These are phyloP conservation scores for Sebastes flavidus DNA, from an alignment of 2,797 vertebrate species.

Conservation along the genomic window DNA sequence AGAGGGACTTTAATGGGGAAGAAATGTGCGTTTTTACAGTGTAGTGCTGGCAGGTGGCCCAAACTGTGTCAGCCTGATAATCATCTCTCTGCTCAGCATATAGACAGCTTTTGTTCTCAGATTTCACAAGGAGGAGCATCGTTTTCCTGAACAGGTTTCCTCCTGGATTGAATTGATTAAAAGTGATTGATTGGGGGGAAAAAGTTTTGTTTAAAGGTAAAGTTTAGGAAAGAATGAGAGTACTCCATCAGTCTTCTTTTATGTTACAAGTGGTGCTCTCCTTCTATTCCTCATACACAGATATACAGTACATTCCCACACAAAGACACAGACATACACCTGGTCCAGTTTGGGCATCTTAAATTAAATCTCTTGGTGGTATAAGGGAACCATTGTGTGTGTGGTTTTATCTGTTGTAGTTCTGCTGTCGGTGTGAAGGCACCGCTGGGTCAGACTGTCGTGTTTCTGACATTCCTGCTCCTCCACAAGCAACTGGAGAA, in stretches of 20 bases:
- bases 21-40: conserved; percentile 66
- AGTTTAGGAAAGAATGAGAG: conserved; percentile 32
- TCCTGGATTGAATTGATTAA: conserved; percentile 59
- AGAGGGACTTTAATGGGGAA: conserved; percentile 54
- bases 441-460: conserved; percentile 5
- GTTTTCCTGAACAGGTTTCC: conserved; percentile 46
- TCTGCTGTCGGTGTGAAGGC: conserved; percentile 1
- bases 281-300: not conserved
- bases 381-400: conserved; percentile 32
- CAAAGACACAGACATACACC: conserved; percentile 32
- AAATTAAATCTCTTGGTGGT: conserved; percentile 34
- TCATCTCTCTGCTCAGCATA: conserved; percentile 71
- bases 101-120: conserved; percentile 70
- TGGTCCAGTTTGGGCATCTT: conserved; percentile 40
- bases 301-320: not conserved
- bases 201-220: conserved; percentile 29
- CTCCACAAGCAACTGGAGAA: conserved; percentile 7
- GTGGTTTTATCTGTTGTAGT: conserved; percentile 25
- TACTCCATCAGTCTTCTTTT: not conserved
- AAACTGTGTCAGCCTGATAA: conserved; percentile 73
- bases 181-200: conserved; percentile 50
- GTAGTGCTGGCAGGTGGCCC: conserved; percentile 80
- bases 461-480: conserved; percentile 7
- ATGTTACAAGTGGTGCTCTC: not conserved
- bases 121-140: conserved; percentile 57